These are phyloP conservation scores for Sebastolobus altivelis DNA, from an alignment of 2,797 vertebrate species.

Conservation along the genomic window DNA sequence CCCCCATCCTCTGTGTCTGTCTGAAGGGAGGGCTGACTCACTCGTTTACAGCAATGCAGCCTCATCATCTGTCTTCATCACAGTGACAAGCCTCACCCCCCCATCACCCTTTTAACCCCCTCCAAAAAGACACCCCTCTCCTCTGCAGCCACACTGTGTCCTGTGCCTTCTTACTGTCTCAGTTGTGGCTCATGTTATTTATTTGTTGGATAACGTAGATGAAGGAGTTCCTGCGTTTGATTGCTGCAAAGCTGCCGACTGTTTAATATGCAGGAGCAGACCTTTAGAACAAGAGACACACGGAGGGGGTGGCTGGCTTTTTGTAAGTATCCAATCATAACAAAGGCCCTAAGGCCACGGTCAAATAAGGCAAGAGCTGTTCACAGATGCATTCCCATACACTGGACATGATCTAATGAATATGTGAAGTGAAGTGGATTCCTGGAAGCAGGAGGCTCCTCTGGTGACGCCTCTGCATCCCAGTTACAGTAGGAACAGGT, in stretches of 20 bases:
- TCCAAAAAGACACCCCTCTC: conserved; percentile 11
- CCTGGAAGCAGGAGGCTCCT: conserved; percentile 24
- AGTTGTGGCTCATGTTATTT: not conserved
- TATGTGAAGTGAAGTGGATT: conserved; percentile 32
- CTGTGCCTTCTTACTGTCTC: not conserved
- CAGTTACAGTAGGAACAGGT: conserved; percentile 22
- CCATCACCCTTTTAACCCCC: not conserved
- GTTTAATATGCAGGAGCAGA: conserved; percentile 76
- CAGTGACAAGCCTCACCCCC: conserved; percentile 51
- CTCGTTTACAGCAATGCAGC: conserved; percentile 80
- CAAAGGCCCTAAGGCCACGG: conserved; percentile 55
- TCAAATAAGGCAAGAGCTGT: conserved; percentile 60
- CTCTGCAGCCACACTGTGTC: not conserved
- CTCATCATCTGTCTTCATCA: conserved; percentile 79
- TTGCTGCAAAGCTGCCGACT: conserved; percentile 61
- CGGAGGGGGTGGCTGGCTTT: conserved; percentile 50
- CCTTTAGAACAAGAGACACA: conserved; percentile 56
- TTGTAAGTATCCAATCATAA: conserved; percentile 70
- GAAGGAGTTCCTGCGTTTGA: conserved; percentile 49
- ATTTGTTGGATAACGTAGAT: conserved; percentile 29
- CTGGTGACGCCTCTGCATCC: conserved; percentile 11
- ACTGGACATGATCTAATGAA: conserved; percentile 38
- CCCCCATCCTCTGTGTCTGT: conserved; percentile 47
- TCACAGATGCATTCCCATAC: conserved; percentile 38
- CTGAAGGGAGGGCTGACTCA: conserved; percentile 75